Conservation (phyloP, 2,113 vertebrate genomes). For the Potamarius usumacintae region DNA sequence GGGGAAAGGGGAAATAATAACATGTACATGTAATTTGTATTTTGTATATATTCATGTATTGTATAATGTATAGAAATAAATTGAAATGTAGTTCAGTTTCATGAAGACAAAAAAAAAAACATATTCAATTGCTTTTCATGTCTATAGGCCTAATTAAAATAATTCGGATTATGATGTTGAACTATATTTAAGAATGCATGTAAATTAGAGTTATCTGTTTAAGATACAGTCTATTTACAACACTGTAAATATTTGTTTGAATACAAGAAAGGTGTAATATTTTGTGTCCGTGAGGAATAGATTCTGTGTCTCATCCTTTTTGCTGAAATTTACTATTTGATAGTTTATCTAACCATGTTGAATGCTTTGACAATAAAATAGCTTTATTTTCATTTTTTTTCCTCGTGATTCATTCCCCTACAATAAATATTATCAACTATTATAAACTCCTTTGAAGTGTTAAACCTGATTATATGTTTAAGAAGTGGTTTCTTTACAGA, state of each 20-base stretch:
- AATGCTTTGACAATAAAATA: slow-evolving; percentile 99
- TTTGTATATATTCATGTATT: slow-evolving; percentile 82
- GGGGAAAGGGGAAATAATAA: slow-evolving; percentile 81
- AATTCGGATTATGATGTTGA: slow-evolving; percentile 74
- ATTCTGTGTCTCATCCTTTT: slow-evolving; percentile 85
- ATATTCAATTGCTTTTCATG: slow-evolving; percentile 68
- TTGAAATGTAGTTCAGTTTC: slow-evolving; percentile 66
- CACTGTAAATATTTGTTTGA: slow-evolving; percentile 86
- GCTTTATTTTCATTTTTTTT: slow-evolving; percentile 95
- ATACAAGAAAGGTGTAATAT: slow-evolving; percentile 88
- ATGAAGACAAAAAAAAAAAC: slow-evolving; percentile 59
- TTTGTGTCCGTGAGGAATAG: slow-evolving; percentile 94
- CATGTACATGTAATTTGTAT: slow-evolving; percentile 96
- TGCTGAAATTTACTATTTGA: slow-evolving; percentile 94
- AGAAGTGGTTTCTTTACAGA: neutral
- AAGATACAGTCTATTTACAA: slow-evolving; percentile 79
- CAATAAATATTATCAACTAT: slow-evolving; percentile 1
- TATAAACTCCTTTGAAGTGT: neutral
- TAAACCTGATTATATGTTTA: neutral
- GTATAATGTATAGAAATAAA: slow-evolving; percentile 73
- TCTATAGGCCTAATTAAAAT: slow-evolving; percentile 60
- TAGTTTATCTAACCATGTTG: slow-evolving; percentile 98
- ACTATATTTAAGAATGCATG: slow-evolving; percentile 86
- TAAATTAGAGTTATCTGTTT: slow-evolving; percentile 80
- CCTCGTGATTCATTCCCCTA: slow-evolving; percentile 46